These are phyloP conservation scores for Hormaphis cornu DNA, from an alignment of 1,140 invertebrate species.

Conservation along the genomic window DNA sequence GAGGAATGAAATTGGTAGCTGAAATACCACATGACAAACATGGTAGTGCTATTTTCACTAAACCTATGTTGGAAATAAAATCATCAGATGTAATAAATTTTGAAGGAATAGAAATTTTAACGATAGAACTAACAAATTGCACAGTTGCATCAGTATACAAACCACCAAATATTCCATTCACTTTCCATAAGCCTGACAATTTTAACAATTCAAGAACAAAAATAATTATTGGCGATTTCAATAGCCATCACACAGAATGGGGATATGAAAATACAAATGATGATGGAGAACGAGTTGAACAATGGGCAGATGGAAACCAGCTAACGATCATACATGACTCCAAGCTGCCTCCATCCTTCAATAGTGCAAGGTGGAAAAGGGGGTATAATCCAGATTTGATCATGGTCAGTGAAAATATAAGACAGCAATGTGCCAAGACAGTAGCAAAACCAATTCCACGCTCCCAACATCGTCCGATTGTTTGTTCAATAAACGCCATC, in stretches of 20 bases:
- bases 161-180: neutral
- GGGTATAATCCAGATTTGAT: slow-evolving; percentile 23
- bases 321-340: slow-evolving; percentile 12
- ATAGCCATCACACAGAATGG: slow-evolving; percentile 8
- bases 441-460: slow-evolving; percentile 14
- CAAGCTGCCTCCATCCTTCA: neutral
- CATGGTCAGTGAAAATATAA: neutral
- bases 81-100: no score
- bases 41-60: no score
- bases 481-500: neutral
- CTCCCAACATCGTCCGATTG: slow-evolving; percentile 12
- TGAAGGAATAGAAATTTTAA: no score
- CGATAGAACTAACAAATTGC: no score
- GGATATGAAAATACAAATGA: slow-evolving; percentile 6
- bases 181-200: neutral
- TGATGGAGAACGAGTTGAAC: slow-evolving; percentile 9
- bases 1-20: no score
- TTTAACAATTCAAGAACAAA: neutral
- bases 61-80: no score
- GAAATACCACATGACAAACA: no score
- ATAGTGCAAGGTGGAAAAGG: slow-evolving; percentile 15
- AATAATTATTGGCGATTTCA: slow-evolving; percentile 1
- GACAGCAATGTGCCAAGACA: neutral
- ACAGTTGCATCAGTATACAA: no score
- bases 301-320: neutral